Evolutionary conservation across 2,797 vertebrate species (phyloP), one percentile per base, ranked within the genome.

Genomic region (Limnodromus scolopaceus): DNA sequence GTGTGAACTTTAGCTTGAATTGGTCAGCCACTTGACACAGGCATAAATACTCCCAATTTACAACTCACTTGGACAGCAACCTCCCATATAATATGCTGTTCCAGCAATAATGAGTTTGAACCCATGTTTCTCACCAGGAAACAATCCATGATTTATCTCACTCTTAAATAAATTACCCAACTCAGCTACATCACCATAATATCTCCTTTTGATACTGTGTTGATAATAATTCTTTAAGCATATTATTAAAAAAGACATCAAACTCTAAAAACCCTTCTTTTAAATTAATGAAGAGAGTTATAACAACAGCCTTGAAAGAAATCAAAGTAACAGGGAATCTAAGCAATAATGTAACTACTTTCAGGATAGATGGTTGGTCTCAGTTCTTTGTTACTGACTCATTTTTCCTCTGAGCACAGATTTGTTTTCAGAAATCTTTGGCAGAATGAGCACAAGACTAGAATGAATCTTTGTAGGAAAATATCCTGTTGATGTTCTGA

Each of bases 271-370:
- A 2, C 17, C 17, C 11, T 91, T 87, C 58, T 77, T 64, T 82
- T 80, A 70, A 58, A 84, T 90, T 94, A 94, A 94, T 89, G 38
- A 85, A 92, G 45, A 87, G 63, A 84, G 94, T 94, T 94, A 84
- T 72, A 91, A 87, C 32, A 16, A 53, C 13, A 51, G 27, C 53
- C 74, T 74, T 13, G 6, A 89, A 95, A 93, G 39, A 83, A 95
- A 53, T 11, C 36, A 60, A 66, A 84, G 32, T 53, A 91, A 69
- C 38, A 79, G 66, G 34, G 27, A 83, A 69, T 53, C n/a, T 60
- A 78, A 83, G 48, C 58, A 68, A 39, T 60, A 82, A n/a, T 2
- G 0, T 49, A 91, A 66, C 28, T 84, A 75, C 32, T 65, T 87
- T 28, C 34, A 92, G 36, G 43, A 92, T 58, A 92, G 64, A 81